Evolutionary conservation across 2,113 vertebrate genomes (phyloP), one percentile per base, ranked within the genome.

Genomic region (Phyllopteryx taeniolatus): DNA sequence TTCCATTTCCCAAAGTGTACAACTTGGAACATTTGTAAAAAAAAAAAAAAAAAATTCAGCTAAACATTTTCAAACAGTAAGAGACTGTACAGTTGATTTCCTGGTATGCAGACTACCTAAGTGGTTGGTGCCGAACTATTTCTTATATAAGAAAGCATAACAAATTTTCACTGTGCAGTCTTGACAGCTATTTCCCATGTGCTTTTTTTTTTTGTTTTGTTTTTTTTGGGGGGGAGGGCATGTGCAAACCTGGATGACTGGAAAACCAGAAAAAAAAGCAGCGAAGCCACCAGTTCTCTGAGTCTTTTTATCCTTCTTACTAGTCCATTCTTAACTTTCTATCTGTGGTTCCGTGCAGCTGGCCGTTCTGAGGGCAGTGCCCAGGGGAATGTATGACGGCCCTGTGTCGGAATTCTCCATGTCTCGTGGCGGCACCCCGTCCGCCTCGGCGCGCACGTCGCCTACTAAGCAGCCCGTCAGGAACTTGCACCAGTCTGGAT

Each of bases 401-500:
- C 97, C 97, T 0, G 97, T 99, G 83, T 97, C 96, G 78, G 97
- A 99, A 68, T 93, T 98, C 89, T 94, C 94, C 85, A 92, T 97
- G 46, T 97, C 97, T 62, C 96, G 97, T 65, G 96, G 94, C 0
- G 94, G 96, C 0, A 98, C 96, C 11, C 97, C 97, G 0, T 95
- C 90, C 0, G 95, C 96, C 22, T 99, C 97, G 0, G 93, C 95
- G 49, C 93, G 94, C 22, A 96, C 93, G 49, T 99, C 97, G 13
- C 97, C 97, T 19, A 97, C 96, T 0, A 95, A 96, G 79, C 96
- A 96, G 79, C 93, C 97, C 0, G 90, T 96, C 79, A 94, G 97
- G 91, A 99, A 99, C 90, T 95, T 99, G 66, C 97, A 99, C 83
- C 97, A 99, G 83, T 98, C 97, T 5, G 97, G 94, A 85, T 99